These are phyloP conservation scores for Chrysogorgia sp. DNA, from an alignment of 92 coral and sea anemone species.

Conservation along the genomic window DNA sequence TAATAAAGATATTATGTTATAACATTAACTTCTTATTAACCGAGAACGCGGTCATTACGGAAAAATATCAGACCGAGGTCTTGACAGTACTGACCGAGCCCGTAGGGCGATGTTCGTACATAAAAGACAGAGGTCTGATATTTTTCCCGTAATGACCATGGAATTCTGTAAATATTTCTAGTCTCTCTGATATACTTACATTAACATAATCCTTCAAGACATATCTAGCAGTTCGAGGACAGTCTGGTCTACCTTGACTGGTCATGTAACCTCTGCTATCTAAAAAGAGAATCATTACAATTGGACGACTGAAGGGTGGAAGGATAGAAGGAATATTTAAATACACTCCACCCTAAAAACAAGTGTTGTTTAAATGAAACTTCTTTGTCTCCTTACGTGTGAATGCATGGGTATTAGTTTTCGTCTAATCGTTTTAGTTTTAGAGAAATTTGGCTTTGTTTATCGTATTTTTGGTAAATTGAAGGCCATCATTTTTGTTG, in stretches of 20 bases:
- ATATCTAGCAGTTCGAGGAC: constrained; percentile 88
- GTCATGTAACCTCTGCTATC: constrained; percentile 96
- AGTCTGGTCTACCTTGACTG: constrained; percentile 81
- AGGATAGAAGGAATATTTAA: not conserved
- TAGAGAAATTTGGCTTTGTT: no score
- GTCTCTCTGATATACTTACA: constrained; percentile 43
- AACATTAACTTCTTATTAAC: no score
- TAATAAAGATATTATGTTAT: no score
- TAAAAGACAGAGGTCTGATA: not conserved
- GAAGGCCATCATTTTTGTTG: no score
- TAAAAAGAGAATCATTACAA: constrained; percentile 18
- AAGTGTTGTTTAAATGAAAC: no score
- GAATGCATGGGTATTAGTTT: not conserved
- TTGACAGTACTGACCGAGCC: not conserved
- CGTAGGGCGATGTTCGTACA: not conserved
- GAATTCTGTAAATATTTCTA: no score
- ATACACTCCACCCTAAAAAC: no score
- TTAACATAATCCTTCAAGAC: constrained; percentile 87
- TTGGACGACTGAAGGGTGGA: not conserved
- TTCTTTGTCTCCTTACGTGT: no score
- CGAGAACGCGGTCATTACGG: no score
- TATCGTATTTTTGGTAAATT: no score
- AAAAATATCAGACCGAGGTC: not conserved
- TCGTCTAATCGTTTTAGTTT: no score
- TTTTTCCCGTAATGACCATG: no score